Percentiles rank a stretch among this genome's conserved stretches.
Conservation (phyloP, 2,113 vertebrate genomes). For the Mastomys natalensis region DNA sequence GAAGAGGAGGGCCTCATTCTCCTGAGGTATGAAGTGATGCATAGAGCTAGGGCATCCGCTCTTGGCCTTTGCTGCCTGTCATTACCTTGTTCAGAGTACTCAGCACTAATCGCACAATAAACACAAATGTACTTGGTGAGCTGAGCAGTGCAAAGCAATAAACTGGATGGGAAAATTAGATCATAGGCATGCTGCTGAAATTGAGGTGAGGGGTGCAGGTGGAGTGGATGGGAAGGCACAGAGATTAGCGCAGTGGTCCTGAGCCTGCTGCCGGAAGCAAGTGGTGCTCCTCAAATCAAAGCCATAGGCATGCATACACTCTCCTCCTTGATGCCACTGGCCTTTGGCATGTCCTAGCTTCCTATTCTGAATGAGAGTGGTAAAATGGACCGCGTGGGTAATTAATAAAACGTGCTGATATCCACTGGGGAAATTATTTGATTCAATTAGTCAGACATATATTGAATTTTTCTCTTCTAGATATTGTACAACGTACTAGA, state of each 20-base stretch:
- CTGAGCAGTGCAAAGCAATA: conserved; percentile 85
- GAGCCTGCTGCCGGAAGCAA: not conserved
- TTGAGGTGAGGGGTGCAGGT: not conserved
- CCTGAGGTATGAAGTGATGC: not conserved
- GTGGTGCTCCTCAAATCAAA: rapidly evolving
- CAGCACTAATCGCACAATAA: conserved; percentile 84
- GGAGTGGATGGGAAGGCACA: not conserved
- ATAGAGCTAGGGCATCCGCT: conserved; percentile 28
- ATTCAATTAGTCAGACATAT: conserved; percentile 31
- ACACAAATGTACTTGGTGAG: conserved; percentile 84
- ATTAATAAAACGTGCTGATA: conserved; percentile 48
- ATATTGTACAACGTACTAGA: not conserved
- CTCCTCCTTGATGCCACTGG: not conserved
- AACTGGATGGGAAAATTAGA: conserved; percentile 66
- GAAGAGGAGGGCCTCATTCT: not conserved
- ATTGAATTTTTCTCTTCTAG: conserved; percentile 37
- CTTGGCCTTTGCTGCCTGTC: conserved; percentile 65
- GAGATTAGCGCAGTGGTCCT: not conserved
- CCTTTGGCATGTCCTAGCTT: not conserved
- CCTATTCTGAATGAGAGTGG: not conserved
- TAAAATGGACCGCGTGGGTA: not conserved
- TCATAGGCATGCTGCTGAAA: not conserved
- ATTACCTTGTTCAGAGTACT: conserved; percentile 83
- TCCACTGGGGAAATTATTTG: conserved; percentile 20
- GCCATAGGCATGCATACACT: not conserved